phyloP scores from a whole-genome alignment of 1,140 invertebrate species.

The Thaumetopoea pityocampa region DNA sequence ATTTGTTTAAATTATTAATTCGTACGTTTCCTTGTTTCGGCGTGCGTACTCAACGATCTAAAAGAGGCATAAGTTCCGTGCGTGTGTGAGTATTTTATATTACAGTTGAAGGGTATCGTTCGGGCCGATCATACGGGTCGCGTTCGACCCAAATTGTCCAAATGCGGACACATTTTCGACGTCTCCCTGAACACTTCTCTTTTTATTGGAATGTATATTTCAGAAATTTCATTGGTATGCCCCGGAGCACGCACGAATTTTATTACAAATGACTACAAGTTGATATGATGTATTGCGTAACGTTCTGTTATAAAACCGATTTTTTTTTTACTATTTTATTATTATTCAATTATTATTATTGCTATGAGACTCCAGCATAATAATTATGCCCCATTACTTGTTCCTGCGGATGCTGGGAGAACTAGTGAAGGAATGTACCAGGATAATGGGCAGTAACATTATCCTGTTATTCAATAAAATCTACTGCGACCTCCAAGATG shows the following conservation, averaged over 20 bases:
- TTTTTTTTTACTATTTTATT: no score
- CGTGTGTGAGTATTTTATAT: slow-evolving; percentile 51
- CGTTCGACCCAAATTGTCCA: slow-evolving; percentile 57
- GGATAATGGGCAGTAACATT: no score
- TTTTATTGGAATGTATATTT: slow-evolving; percentile 57
- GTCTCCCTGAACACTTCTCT: slow-evolving; percentile 43
- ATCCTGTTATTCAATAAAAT: no score
- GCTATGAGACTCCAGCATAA: no score
- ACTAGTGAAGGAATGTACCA: no score
- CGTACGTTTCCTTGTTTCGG: no score
- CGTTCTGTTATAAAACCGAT: no score
- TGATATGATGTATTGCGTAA: slow-evolving; percentile 22
- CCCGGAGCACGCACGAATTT: slow-evolving; percentile 27
- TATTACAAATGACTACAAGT: slow-evolving; percentile 34
- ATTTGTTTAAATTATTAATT: no score
- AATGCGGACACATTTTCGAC: slow-evolving; percentile 51
- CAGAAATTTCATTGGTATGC: slow-evolving; percentile 37
- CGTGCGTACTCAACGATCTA: slow-evolving; percentile 37
- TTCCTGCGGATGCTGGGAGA: no score
- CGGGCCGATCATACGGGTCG: slow-evolving; percentile 42
- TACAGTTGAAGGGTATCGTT: slow-evolving; percentile 45
- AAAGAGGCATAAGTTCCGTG: slow-evolving; percentile 36
- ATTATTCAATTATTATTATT: no score
- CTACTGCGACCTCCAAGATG: no score
- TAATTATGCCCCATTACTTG: no score